Conservation (phyloP, 2,888 invertebrate genomes). For the Mactromeris polynyma region DNA sequence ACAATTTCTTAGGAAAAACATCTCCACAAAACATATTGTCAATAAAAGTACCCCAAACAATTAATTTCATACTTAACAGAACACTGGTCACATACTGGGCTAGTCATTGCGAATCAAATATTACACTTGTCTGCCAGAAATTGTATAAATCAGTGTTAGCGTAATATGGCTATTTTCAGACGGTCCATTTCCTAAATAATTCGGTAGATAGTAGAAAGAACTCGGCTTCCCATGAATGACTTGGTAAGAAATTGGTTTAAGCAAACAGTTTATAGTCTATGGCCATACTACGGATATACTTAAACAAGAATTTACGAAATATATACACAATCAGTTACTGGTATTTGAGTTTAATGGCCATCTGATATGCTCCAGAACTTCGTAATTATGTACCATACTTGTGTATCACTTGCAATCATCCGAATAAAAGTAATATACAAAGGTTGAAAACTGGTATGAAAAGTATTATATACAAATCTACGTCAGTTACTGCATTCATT, state of each 20-base stretch:
- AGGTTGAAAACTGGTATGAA: too few relatives aligned
- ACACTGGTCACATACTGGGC: not conserved
- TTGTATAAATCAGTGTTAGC: not conserved
- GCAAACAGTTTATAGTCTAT: not conserved
- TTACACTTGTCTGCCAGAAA: not conserved
- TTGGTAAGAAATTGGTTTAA: not conserved
- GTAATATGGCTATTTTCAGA: not conserved
- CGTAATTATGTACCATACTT: too few relatives aligned
- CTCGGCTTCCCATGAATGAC: not conserved
- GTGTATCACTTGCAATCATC: too few relatives aligned
- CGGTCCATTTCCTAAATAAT: not conserved
- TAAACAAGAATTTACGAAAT: too few relatives aligned
- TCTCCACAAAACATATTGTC: not conserved
- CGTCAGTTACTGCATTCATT: too few relatives aligned
- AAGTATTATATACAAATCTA: too few relatives aligned
- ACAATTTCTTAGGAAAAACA: not conserved
- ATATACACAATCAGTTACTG: too few relatives aligned
- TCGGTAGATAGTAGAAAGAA: not conserved
- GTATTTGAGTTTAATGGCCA: not conserved
- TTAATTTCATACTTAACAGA: not conserved
- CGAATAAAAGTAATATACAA: too few relatives aligned
- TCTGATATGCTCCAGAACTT: too few relatives aligned
- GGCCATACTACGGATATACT: too few relatives aligned
- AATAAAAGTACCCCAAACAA: not conserved
- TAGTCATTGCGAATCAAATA: not conserved